Percentiles rank a stretch among this genome's conserved stretches.
These are phyloP conservation scores for Piprites chloris DNA, from an alignment of 2,113 vertebrate genomes.

Conservation along the genomic window DNA sequence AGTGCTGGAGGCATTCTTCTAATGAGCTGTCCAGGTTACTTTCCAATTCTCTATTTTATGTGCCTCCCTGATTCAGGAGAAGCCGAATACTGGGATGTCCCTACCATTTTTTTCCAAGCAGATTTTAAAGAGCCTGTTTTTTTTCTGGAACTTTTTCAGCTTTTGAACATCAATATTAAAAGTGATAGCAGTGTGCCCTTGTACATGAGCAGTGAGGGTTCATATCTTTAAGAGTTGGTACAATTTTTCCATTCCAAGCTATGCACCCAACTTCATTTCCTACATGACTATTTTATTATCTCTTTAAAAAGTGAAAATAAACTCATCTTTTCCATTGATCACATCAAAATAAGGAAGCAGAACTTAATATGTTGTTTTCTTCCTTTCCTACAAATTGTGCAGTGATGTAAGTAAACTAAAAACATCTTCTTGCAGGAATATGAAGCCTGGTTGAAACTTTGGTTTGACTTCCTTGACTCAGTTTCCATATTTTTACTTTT, in stretches of 20 bases:
- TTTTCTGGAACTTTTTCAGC: background rate
- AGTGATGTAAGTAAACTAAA: background rate
- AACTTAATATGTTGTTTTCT: background rate
- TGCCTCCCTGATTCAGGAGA: background rate
- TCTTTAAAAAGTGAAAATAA: background rate
- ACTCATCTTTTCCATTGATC: background rate
- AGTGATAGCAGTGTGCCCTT: background rate
- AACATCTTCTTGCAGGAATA: background rate
- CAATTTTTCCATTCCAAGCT: background rate
- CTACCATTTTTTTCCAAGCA: background rate
- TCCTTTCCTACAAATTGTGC: background rate
- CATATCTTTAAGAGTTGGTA: background rate
- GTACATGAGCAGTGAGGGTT: accelerated
- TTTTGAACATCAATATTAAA: background rate
- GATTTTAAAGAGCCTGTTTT: background rate
- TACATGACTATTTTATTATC: background rate
- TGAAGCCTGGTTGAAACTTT: background rate
- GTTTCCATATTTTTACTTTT: background rate
- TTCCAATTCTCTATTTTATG: background rate
- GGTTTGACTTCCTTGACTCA: background rate
- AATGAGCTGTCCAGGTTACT: slow-evolving; percentile 42
- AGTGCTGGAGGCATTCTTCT: slow-evolving; percentile 32
- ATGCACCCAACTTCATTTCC: background rate
- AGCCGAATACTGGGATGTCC: background rate
- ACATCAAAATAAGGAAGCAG: background rate